Conservation (phyloP, 2,888 invertebrate species). For the Sarcophaga carnaria region DNA sequence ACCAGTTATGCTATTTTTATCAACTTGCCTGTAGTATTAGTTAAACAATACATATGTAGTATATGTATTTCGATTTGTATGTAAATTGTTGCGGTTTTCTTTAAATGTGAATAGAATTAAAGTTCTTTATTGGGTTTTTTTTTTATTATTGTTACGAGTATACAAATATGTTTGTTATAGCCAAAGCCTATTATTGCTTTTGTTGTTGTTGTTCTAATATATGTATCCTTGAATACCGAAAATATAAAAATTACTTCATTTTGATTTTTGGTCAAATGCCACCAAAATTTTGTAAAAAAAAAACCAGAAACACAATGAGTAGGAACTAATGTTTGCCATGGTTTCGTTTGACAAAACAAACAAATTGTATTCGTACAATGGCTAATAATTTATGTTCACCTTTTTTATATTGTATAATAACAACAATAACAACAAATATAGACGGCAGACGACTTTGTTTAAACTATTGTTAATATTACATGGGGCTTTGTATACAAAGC, state of each 20-base stretch:
- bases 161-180: background rate
- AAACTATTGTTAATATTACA: background rate
- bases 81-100: constrained; percentile 35
- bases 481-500: background rate
- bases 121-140: background rate
- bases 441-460: constrained; percentile 15
- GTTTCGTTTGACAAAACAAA: background rate
- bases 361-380: constrained; percentile 17
- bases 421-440: background rate
- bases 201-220: background rate
- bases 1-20: no score
- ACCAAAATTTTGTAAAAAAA: constrained; percentile 30
- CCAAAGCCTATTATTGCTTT: background rate
- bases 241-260: constrained; percentile 63
- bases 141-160: background rate
- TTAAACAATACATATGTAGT: no score
- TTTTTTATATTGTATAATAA: background rate
- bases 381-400: constrained; percentile 46
- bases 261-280: constrained; percentile 60
- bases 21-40: no score
- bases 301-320: background rate
- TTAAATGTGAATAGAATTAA: constrained; percentile 5
- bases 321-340: constrained; percentile 1
- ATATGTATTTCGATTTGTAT: background rate
- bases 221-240: constrained; percentile 56